These are phyloP conservation scores for Mesopsocus fuscifrons DNA, from an alignment of 2,888 invertebrate genomes.

Conservation along the genomic window DNA sequence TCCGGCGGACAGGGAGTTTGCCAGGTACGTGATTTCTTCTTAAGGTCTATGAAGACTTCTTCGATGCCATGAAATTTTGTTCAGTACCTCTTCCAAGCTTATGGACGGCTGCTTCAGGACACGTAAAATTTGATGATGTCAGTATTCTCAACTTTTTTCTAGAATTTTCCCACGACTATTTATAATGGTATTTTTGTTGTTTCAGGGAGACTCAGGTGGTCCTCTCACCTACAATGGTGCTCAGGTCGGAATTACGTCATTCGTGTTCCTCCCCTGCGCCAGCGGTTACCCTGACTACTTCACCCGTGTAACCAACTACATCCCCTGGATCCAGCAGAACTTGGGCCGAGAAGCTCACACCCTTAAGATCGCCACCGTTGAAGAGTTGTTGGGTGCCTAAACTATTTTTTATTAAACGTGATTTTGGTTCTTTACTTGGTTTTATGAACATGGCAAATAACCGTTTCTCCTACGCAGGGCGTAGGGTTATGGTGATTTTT, in stretches of 20 bases:
- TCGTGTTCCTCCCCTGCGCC: constrained; percentile 4
- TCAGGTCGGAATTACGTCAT: constrained; percentile 4
- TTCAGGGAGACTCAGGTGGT: constrained; percentile 6
- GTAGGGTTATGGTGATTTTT: too few species aligned
- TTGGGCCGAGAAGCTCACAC: background rate
- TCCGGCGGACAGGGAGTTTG: constrained; percentile 6
- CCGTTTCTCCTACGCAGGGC: too few species aligned
- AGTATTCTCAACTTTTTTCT: background rate
- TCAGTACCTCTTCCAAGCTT: too few species aligned
- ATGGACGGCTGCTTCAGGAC: too few species aligned
- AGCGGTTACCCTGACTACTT: constrained; percentile 1
- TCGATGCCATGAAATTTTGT: too few species aligned
- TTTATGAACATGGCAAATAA: too few species aligned
- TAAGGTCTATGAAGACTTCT: background rate
- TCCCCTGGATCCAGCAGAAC: constrained; percentile 3
- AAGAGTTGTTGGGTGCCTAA: background rate
- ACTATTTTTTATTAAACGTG: too few species aligned
- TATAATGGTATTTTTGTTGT: too few species aligned
- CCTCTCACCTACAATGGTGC: constrained; percentile 1
- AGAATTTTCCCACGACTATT: too few species aligned
- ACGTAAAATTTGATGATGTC: too few species aligned
- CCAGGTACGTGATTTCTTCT: background rate
- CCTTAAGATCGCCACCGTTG: background rate
- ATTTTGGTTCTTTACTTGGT: too few species aligned
- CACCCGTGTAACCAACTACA: constrained; percentile 2